Base-by-base conservation (phyloP, 2,797 vertebrate species). In the Notoglanidium macrostoma region DNA sequence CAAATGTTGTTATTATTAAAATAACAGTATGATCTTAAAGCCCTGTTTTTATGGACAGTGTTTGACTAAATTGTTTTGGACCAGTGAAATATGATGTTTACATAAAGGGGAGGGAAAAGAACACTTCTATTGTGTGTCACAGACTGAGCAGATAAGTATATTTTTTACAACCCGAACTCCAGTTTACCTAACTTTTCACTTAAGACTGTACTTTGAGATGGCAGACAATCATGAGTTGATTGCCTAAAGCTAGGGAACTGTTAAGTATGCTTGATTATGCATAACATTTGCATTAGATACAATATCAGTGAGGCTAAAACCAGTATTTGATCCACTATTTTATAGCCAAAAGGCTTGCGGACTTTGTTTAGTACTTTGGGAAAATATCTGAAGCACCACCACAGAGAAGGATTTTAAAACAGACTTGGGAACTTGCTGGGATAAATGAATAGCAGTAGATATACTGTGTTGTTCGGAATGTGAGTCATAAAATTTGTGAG, bases 191-290 rank as follows among this genome's bases (percentile, higher is more conserved):
- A 54, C 21, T 11, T 88, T 35, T 32, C 1, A 29, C 12, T 35
- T 59, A 72, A 29, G 15, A 49, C 9, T 68, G 49, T 87, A 68
- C 80, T 77, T 83, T 77, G 17, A 46, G 32, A 72, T 87, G 26
- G 23, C 67, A 63, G 8, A 17, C 61, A 11, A 3, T 68, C 26
- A 57, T 12, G 7, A 44, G 32, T 17, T 57, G 26, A 76, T 70
- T 35, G 6, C n/a, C 23, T 65, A 5, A 81, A 65, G 61, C 0
- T 9, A 44, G 54, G 26, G 1, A 74, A 49, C 54, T 63, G 55
- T 40, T 21, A 17, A 29, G 23, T 44, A 59, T 23, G 29, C 0
- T 78, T 78, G 51, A 35, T 79, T 79, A 14, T 79, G 77, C 23
- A 6, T 23, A 44, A 44, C 23, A 8, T 61, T 35, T 55, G 8